phyloP scores from a whole-genome alignment of 1,140 invertebrate species.

The Zelostemma sp. region DNA sequence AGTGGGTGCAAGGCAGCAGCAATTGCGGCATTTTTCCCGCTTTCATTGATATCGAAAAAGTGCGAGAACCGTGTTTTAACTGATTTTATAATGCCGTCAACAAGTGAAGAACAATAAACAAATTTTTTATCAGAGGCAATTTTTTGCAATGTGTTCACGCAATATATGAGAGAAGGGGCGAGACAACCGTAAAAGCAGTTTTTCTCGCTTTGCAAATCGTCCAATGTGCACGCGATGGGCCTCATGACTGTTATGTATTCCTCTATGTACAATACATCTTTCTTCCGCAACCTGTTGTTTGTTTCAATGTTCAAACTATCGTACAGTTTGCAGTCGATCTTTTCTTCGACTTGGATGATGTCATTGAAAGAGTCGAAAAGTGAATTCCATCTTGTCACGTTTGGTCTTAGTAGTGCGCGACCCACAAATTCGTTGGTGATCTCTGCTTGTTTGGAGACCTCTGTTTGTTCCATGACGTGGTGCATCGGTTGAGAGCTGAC shows the following conservation, averaged over 20 bases:
- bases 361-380: slow-evolving; percentile 12
- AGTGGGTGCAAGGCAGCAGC: slow-evolving; percentile 8
- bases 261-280: slow-evolving; percentile 20
- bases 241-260: slow-evolving; percentile 16
- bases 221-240: slow-evolving; percentile 9
- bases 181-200: slow-evolving; percentile 21
- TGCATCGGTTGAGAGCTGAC: slow-evolving; percentile 16
- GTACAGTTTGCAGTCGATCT: slow-evolving; percentile 11
- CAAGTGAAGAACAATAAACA: too few relatives aligned
- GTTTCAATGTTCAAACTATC: slow-evolving; percentile 9
- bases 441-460: slow-evolving; percentile 13
- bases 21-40: slow-evolving; percentile 10
- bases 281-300: not conserved
- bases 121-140: not conserved
- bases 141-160: slow-evolving; percentile 4
- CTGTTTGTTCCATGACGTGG: slow-evolving; percentile 15
- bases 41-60: slow-evolving; percentile 14
- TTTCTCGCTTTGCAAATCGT: slow-evolving; percentile 18
- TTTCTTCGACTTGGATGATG: slow-evolving; percentile 8
- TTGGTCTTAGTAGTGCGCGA: slow-evolving; percentile 9
- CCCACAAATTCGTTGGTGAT: slow-evolving; percentile 2
- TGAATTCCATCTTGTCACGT: slow-evolving; percentile 20
- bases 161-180: slow-evolving; percentile 2
- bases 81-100: not conserved
- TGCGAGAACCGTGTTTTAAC: slow-evolving; percentile 5